These are phyloP conservation scores for Siniperca chuatsi DNA, from an alignment of 2,113 vertebrate species.

Conservation along the genomic window DNA sequence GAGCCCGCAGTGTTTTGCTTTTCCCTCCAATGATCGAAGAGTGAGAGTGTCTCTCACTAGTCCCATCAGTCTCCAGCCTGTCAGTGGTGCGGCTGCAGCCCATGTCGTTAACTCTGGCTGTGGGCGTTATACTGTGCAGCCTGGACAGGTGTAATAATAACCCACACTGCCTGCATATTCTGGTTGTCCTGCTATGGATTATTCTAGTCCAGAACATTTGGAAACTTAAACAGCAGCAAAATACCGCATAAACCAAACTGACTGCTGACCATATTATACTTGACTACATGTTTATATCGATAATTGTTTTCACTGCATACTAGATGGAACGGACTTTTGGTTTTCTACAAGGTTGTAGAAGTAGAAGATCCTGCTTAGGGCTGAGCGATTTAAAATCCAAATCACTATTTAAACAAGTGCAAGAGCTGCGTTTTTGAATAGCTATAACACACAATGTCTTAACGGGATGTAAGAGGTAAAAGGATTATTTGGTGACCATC, in stretches of 20 bases:
- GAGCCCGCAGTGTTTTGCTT: constrained; percentile 26
- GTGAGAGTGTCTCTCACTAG: constrained; percentile 56
- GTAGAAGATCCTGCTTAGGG: background rate
- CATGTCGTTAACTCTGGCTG: constrained; percentile 53
- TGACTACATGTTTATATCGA: background rate
- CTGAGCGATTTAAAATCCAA: background rate
- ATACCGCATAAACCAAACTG: background rate
- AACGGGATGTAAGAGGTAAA: no score
- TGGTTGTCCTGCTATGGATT: constrained; percentile 16
- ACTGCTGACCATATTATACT: background rate
- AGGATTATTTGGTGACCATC: background rate
- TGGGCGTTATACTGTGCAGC: constrained; percentile 9
- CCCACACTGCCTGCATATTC: constrained; percentile 31
- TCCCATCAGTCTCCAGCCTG: constrained; percentile 64
- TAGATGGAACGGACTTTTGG: background rate
- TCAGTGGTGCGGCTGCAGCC: constrained; percentile 50
- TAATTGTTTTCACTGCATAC: background rate
- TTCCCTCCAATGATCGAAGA: constrained; percentile 30
- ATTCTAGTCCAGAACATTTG: constrained; percentile 7
- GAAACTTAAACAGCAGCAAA: background rate
- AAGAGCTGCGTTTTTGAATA: background rate
- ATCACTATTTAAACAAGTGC: background rate
- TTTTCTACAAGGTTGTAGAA: background rate
- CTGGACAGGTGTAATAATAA: constrained; percentile 47
- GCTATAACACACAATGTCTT: background rate